phyloP scores from a whole-genome alignment of 2,797 vertebrate species.

The Jordanella pulchra region DNA sequence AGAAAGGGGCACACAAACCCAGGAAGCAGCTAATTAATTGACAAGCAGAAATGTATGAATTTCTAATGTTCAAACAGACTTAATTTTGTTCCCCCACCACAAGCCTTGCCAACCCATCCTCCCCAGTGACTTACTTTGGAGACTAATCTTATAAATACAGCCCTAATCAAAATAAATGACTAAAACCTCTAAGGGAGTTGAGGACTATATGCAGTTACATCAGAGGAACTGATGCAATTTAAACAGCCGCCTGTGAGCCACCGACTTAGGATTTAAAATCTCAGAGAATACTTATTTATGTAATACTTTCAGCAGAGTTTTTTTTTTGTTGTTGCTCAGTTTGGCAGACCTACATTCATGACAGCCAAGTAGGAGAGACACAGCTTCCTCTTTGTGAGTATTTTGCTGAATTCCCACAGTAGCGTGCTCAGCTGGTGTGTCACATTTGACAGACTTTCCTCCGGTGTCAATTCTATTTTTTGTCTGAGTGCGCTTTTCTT shows the following conservation, averaged over 20 bases:
- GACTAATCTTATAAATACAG: constrained; percentile 86
- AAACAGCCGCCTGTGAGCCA: constrained; percentile 64
- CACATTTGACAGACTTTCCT: constrained; percentile 43
- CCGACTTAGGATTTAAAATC: constrained; percentile 56
- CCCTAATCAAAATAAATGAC: constrained; percentile 85
- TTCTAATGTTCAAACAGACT: constrained; percentile 82
- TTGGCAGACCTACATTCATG: constrained; percentile 70
- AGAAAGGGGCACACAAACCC: constrained; percentile 56
- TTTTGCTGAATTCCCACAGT: constrained; percentile 51
- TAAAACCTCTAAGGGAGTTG: constrained; percentile 75
- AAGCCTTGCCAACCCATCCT: constrained; percentile 63
- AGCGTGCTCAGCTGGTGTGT: constrained; percentile 35
- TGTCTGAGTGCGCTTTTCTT: constrained; percentile 12
- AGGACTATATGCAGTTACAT: constrained; percentile 74
- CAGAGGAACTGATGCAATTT: constrained; percentile 76
- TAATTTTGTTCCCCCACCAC: constrained; percentile 77
- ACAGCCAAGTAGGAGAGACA: constrained; percentile 63
- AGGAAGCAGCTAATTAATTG: constrained; percentile 81
- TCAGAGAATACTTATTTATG: constrained; percentile 62
- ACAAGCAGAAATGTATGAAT: constrained; percentile 78
- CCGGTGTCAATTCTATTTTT: constrained; percentile 18
- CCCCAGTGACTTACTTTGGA: constrained; percentile 75
- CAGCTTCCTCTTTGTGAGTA: constrained; percentile 50
- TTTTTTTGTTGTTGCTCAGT: constrained; percentile 47
- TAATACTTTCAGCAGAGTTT: constrained; percentile 46